phyloP scores from a whole-genome alignment of 2,888 invertebrate genomes.

The Subacronicta megacephala region DNA sequence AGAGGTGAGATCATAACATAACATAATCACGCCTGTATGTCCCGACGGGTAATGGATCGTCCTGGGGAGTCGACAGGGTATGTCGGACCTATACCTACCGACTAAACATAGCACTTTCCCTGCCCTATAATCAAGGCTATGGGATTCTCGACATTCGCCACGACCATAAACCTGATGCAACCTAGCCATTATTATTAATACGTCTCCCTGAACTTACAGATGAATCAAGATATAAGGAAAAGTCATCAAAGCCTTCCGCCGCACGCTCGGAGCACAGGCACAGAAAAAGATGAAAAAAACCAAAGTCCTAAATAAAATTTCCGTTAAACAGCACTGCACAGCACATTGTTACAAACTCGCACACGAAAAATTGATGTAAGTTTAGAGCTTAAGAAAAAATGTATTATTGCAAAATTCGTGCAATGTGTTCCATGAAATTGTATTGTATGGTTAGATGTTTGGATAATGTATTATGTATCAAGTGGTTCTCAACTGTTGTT shows the following conservation, averaged over 20 bases:
- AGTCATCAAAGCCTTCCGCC: conserved; percentile 74
- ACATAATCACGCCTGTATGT: no score
- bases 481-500: conserved; percentile 41
- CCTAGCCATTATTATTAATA: background rate
- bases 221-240: conserved; percentile 79
- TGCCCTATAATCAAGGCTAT: no score
- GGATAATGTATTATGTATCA: conserved; percentile 26
- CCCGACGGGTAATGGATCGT: no score
- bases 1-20: no score
- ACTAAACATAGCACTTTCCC: no score
- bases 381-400: conserved; percentile 46
- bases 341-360: conserved; percentile 1
- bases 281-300: conserved; percentile 75
- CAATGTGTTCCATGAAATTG: conserved; percentile 41
- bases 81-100: no score
- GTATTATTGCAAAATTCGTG: conserved; percentile 35
- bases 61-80: no score
- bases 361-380: conserved; percentile 26
- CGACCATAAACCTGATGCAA: no score
- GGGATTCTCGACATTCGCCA: no score
- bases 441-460: conserved; percentile 31
- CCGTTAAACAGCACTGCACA: conserved; percentile 18
- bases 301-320: conserved; percentile 26
- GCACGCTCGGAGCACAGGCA: conserved; percentile 83
- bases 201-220: conserved; percentile 66